phyloP scores from a whole-genome alignment of 2,797 vertebrate species.

The Propithecus perrieri region DNA sequence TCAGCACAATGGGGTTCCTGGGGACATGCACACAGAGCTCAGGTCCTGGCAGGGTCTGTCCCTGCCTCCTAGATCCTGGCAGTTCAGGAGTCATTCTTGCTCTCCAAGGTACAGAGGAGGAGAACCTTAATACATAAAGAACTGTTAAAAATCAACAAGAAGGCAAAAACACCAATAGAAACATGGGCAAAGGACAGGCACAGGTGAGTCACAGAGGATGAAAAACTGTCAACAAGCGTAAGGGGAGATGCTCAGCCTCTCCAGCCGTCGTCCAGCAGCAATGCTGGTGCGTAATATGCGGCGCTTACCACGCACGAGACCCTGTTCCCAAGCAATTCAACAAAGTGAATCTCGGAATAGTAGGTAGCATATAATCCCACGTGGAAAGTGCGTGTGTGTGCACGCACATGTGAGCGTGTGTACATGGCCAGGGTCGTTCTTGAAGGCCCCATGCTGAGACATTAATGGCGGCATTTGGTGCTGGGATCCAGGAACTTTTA shows the following conservation, averaged over 20 bases:
- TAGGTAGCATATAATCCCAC: fast-evolving
- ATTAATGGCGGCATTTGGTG: not conserved
- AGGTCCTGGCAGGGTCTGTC: not conserved
- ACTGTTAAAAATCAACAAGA: not conserved
- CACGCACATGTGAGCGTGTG: too few relatives aligned
- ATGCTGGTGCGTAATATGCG: fast-evolving
- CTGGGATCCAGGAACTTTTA: not conserved
- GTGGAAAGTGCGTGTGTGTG: not conserved
- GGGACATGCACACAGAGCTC: not conserved
- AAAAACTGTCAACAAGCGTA: not conserved
- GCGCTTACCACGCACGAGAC: fast-evolving
- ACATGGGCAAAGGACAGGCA: not conserved
- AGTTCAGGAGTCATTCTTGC: not conserved
- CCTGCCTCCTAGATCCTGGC: not conserved
- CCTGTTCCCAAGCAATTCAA: fast-evolving
- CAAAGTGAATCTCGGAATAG: not conserved
- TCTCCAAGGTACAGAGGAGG: not conserved
- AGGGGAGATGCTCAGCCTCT: not conserved
- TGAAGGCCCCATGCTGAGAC: not conserved
- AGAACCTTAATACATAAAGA: slow-evolving; percentile 32
- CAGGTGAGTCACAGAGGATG: not conserved
- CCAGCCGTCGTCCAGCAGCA: fast-evolving
- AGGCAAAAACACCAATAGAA: not conserved
- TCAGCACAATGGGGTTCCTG: too few relatives aligned
- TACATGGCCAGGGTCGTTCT: not conserved